Conservation (phyloP, 2,113 vertebrate species). For the Engystomops pustulosus region DNA sequence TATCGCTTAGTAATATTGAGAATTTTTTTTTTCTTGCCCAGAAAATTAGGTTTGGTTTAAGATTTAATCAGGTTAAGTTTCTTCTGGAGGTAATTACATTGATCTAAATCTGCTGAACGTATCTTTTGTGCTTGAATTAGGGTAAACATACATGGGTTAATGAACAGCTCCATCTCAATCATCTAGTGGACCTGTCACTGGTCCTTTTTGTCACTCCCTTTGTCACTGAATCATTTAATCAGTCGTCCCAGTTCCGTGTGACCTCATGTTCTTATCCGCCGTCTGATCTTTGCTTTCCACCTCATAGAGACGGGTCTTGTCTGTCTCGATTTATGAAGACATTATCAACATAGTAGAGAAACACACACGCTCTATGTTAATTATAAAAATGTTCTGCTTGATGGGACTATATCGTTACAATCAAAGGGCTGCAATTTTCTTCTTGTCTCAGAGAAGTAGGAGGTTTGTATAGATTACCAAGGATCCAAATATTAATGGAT, state of each 20-base stretch:
- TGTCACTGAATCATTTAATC: conserved; percentile 70
- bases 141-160: conserved; percentile 66
- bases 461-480: neutral
- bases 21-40: conserved; percentile 51
- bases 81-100: conserved; percentile 76
- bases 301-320: conserved; percentile 11
- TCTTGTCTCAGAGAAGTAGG: neutral
- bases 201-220: conserved; percentile 67
- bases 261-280: conserved; percentile 26
- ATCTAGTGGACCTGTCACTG: conserved; percentile 67
- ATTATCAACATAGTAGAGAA: conserved; percentile 32
- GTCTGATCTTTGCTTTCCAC: conserved; percentile 24
- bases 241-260: conserved; percentile 59
- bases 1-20: conserved; percentile 10
- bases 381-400: neutral
- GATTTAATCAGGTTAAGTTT: conserved; percentile 73
- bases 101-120: conserved; percentile 71
- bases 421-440: neutral
- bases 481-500: neutral
- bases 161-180: conserved; percentile 73
- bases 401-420: neutral
- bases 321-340: conserved; percentile 11
- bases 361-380: neutral
- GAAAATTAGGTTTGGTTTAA: conserved; percentile 60
- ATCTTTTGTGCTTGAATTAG: conserved; percentile 71